A percentile compares a stretch with the other conserved stretches of the same genome.
Conservation (phyloP, 2,113 vertebrate species). For the Notechis scutatus region DNA sequence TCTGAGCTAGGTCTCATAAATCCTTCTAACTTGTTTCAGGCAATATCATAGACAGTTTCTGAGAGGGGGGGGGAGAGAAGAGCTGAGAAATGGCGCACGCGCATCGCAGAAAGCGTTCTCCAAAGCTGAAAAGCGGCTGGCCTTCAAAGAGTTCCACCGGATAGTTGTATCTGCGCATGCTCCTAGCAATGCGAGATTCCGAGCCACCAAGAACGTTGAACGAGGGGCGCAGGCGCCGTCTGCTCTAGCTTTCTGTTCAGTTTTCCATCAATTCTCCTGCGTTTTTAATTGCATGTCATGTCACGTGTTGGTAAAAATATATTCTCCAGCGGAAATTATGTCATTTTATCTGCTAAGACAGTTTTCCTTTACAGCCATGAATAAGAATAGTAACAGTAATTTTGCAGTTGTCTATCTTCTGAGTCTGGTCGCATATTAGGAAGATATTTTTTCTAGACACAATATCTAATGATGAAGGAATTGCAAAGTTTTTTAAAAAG, state of each 20-base stretch:
- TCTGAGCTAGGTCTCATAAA: too few relatives aligned
- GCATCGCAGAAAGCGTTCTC: neutral
- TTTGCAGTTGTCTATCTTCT: neutral
- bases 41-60: neutral
- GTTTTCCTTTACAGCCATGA: neutral
- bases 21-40: neutral
- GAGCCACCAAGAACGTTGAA: neutral
- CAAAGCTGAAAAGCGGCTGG: too few relatives aligned
- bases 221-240: neutral
- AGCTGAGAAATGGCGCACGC: neutral
- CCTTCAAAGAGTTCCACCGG: neutral
- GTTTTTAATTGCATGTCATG: neutral
- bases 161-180: neutral
- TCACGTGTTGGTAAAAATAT: neutral
- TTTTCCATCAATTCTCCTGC: too few relatives aligned
- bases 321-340: neutral
- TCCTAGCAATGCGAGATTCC: neutral
- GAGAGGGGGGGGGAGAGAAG: accelerated
- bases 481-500: neutral
- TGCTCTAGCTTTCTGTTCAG: neutral
- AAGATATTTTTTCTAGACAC: neutral
- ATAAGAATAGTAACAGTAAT: neutral
- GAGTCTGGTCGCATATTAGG: neutral
- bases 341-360: neutral
- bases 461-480: too few relatives aligned